Base-by-base conservation (phyloP, 2,797 vertebrate genomes). In the Brachymystax lenok region DNA sequence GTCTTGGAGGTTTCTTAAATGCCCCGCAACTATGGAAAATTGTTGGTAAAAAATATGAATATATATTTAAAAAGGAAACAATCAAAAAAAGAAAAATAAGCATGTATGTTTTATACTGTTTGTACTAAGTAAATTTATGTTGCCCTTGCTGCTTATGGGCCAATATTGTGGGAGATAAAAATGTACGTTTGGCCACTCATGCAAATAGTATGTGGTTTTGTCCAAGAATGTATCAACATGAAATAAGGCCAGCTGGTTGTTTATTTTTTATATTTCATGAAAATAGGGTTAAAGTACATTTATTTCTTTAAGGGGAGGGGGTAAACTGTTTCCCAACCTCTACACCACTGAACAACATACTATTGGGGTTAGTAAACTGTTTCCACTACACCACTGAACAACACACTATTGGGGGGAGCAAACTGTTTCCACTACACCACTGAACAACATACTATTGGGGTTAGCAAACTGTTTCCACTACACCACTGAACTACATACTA, bases 51-150 rank as follows among this genome's bases (percentile, higher is more conserved):
- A 91, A 81, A 88, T 68, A 84, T 92, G 84, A 92, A 91, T 92
- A 90, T 93, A 91, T 92, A 93, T 94, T 90, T 92, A 92, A 93
- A 93, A 91, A 88, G 71, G 83, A 88, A 92, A 87, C 83, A 87
- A 78, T 79, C 81, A 73, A 79, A 12, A 71, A 86, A 84, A 80
- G 2, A 73, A 77, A 82, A 86, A 90, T 92, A 96, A 96, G 97
- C 97, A 99, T 99, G 97, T 97, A 95, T 96, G 97, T 98, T 99
- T 99, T 99, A 89, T 98, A 98, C 97, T 96, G 97, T 99, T 99
- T 98, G 97, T 98, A 98, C 95, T 93, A 88, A 96, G 96, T 98
- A 96, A 95, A 93, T 95, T 96, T 96, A 95, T 95, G 95, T 97
- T 97, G 95, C 96, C 95, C 95, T 96, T 95, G 97, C 96, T 97